These are phyloP conservation scores for Eriocheir sinensis DNA, from an alignment of 1,140 invertebrate genomes.

Conservation along the genomic window DNA sequence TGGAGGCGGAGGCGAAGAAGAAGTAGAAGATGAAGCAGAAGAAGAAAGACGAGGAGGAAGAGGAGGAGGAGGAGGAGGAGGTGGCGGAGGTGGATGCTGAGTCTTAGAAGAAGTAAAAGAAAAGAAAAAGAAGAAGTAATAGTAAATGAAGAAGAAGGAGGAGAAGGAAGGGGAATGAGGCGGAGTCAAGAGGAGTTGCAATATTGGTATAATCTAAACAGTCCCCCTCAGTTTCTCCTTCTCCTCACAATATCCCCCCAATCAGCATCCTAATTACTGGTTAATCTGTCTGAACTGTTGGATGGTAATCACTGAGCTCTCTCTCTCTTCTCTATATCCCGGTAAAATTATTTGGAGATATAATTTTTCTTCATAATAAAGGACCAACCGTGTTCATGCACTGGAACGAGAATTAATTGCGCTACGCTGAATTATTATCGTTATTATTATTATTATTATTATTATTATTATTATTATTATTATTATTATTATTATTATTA, in stretches of 20 bases:
- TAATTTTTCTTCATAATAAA: not conserved
- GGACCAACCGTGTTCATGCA: not conserved
- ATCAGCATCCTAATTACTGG: conserved; percentile 24
- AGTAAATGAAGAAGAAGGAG: conserved; percentile 13
- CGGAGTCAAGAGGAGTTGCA: not conserved
- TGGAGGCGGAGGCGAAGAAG: no score
- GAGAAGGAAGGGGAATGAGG: no score
- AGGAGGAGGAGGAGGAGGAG: not conserved
- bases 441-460: no score
- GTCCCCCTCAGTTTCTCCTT: not conserved
- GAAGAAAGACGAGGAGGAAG: not conserved
- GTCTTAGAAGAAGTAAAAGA: not conserved
- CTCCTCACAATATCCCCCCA: not conserved
- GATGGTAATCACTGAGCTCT: not conserved
- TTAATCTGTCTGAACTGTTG: not conserved
- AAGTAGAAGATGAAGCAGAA: not conserved
- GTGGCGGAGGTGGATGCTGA: not conserved
- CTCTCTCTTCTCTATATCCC: not conserved
- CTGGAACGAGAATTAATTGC: not conserved
- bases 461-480: no score
- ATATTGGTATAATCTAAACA: conserved; percentile 13
- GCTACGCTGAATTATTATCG: not conserved
- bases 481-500: no score
- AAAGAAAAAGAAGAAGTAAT: not conserved
- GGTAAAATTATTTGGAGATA: not conserved